Percentiles rank a stretch among this genome's conserved stretches.
Evolutionary conservation across 2,888 invertebrate species (phyloP).

Genomic region (Orthonevra nobilis): DNA sequence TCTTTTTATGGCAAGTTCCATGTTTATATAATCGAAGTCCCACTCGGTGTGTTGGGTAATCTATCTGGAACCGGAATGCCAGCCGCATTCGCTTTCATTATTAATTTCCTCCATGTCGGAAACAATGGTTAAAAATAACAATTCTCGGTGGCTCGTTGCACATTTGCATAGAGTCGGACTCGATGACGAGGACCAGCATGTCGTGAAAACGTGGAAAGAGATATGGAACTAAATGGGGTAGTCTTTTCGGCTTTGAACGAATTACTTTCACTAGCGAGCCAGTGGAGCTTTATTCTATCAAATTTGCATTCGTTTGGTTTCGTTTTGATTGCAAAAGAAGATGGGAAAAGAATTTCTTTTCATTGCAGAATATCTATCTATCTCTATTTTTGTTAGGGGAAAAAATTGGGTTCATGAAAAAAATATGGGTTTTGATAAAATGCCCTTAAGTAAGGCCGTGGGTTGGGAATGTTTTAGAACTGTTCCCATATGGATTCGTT

Average conservation of each 20-base stretch:
- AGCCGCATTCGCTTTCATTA: conserved; percentile 42
- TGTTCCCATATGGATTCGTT: too few species aligned
- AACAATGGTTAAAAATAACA: conserved; percentile 36
- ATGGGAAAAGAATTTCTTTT: conserved; percentile 15
- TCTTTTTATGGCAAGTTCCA: too few species aligned
- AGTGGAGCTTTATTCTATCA: conserved; percentile 24
- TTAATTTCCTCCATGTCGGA: conserved; percentile 35
- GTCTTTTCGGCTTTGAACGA: conserved; percentile 18
- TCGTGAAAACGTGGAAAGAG: conserved; percentile 11
- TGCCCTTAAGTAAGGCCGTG: too few species aligned
- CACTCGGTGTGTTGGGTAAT: background rate
- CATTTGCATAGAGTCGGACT: conserved; percentile 40
- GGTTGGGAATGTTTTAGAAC: too few species aligned
- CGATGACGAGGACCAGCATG: conserved; percentile 38
- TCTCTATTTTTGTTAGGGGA: conserved; percentile 3
- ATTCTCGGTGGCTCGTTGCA: conserved; percentile 3
- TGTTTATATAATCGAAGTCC: conserved; percentile 16
- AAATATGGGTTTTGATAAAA: too few species aligned
- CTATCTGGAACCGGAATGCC: background rate
- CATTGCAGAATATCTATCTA: conserved; percentile 5
- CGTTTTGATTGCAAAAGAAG: conserved; percentile 34
- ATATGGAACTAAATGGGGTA: conserved; percentile 5
- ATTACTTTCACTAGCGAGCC: conserved; percentile 35
- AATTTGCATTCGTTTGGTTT: conserved; percentile 31
- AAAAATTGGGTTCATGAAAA: too few species aligned